These are phyloP conservation scores for Sebastes cheni DNA, from an alignment of 2,797 vertebrate genomes.

Conservation along the genomic window DNA sequence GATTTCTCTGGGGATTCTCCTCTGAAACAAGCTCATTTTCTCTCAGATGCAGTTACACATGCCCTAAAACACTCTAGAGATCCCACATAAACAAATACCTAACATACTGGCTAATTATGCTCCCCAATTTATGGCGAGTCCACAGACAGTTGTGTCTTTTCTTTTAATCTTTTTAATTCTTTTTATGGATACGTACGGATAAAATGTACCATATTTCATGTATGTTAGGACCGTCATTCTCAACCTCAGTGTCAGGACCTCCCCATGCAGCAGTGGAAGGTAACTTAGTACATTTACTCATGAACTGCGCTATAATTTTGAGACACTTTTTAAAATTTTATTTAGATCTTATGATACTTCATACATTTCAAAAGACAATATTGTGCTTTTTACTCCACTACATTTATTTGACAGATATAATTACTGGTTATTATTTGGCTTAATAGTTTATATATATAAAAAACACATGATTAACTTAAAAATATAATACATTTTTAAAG, in stretches of 20 bases:
- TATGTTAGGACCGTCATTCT: not conserved
- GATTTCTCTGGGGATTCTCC: slow-evolving; percentile 59
- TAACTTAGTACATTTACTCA: not conserved
- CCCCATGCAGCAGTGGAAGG: not conserved
- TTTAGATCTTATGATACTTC: not conserved
- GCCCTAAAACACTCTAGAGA: slow-evolving; percentile 39
- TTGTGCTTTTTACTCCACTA: not conserved
- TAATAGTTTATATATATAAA: not conserved
- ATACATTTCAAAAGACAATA: not conserved
- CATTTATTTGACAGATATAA: not conserved
- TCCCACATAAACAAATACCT: slow-evolving; percentile 32
- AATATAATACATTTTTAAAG: not conserved
- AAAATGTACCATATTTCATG: not conserved
- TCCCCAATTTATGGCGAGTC: not conserved
- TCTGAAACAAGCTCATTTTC: slow-evolving; percentile 48
- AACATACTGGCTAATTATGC: slow-evolving; percentile 27
- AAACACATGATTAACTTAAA: not conserved
- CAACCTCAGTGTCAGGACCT: not conserved
- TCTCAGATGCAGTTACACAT: slow-evolving; percentile 30
- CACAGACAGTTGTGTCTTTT: not conserved
- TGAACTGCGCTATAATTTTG: not conserved
- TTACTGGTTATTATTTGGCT: not conserved
- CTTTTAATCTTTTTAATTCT: not conserved
- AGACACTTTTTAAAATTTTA: not conserved
- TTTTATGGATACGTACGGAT: not conserved